These are phyloP conservation scores for Lepus europaeus DNA, from an alignment of 2,113 vertebrate genomes.

Conservation along the genomic window DNA sequence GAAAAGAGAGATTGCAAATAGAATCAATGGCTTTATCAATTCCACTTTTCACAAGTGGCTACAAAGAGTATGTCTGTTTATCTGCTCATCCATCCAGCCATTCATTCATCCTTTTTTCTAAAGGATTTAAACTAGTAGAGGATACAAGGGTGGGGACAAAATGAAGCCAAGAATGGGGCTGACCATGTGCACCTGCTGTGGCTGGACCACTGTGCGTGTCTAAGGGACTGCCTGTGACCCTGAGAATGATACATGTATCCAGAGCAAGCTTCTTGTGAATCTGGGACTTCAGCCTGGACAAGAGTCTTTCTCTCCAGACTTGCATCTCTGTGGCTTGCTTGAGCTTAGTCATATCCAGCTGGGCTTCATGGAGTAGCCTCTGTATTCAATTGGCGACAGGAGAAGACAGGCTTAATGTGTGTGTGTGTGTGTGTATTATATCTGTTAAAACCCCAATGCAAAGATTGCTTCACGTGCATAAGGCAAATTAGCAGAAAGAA, in stretches of 20 bases:
- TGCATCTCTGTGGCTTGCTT: background rate
- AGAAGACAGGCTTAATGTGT: background rate
- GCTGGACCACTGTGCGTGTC: background rate
- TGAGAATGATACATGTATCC: background rate
- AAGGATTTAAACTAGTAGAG: background rate
- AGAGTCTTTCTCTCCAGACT: background rate
- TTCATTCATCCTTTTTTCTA: background rate
- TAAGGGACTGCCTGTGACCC: background rate
- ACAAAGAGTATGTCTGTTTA: background rate
- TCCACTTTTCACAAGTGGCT: background rate
- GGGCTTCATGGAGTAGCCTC: background rate
- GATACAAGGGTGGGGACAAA: background rate
- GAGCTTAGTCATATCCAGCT: background rate
- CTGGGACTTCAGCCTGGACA: background rate
- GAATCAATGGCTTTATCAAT: background rate
- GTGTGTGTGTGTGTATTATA: background rate
- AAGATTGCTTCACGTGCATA: background rate
- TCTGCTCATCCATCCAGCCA: too few relatives aligned
- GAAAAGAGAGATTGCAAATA: background rate
- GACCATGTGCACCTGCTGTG: too few relatives aligned
- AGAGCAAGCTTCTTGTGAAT: background rate
- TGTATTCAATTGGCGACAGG: background rate
- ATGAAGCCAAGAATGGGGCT: background rate
- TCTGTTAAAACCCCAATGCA: conserved; percentile 26
- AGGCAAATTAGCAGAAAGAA: conserved; percentile 32